Conservation (phyloP, 2,888 invertebrate species). For the Caenorhabditis angaria region DNA sequence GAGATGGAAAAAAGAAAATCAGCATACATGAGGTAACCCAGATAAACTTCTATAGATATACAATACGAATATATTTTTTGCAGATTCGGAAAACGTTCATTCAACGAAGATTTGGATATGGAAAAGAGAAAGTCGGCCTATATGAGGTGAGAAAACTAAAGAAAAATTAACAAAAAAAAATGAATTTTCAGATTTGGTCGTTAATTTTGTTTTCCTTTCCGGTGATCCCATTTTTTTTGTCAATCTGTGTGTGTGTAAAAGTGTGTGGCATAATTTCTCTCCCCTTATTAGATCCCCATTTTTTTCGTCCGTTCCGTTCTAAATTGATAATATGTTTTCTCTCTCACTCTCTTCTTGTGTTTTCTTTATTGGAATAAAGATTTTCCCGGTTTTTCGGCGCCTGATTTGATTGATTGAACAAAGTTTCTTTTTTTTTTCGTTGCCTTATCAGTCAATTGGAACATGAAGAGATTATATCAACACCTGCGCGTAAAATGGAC, state of each 20-base stretch:
- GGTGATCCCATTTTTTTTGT: background rate
- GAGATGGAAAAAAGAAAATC: slow-evolving; percentile 50
- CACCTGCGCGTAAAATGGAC: no score
- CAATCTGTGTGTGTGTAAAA: no score
- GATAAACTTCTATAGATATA: background rate
- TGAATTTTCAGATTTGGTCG: slow-evolving; percentile 9
- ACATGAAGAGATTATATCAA: background rate
- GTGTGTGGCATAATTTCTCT: background rate
- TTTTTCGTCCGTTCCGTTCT: background rate
- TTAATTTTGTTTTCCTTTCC: background rate
- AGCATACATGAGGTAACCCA: slow-evolving; percentile 58
- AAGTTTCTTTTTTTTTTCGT: background rate
- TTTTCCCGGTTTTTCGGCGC: background rate
- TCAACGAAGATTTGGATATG: background rate
- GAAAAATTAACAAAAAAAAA: no score
- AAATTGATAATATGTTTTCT: background rate
- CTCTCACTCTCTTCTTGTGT: background rate
- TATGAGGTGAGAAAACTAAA: no score
- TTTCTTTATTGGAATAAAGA: slow-evolving; percentile 2
- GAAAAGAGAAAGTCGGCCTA: background rate
- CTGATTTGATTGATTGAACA: slow-evolving; percentile 4
- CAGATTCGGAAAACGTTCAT: background rate
- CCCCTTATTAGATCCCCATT: background rate
- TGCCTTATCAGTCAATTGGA: background rate
- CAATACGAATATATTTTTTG: background rate